Evolutionary conservation across 2,888 invertebrate species (phyloP), one percentile per base, ranked within the genome.

Genomic region (Pristionchus arcanus): DNA sequence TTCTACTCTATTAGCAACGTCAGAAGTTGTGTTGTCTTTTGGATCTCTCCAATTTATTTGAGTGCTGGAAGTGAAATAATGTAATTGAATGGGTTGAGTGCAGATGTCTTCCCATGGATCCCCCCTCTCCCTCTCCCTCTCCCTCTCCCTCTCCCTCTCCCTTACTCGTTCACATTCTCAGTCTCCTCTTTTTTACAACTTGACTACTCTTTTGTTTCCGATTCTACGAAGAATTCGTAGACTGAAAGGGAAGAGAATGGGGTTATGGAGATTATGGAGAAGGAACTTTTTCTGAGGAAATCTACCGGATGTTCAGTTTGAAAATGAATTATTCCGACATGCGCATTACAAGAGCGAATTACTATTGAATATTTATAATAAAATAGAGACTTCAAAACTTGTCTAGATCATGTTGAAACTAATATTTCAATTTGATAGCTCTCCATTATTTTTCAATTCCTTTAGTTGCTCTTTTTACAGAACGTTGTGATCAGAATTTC

Each of bases 121-220:
- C 37, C 77, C 25, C 77, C 25, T 77, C 25, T 42, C 74, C 2
- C 15, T 77, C 19, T 42, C 16, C n/a, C 37, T 34, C 34, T 31
- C 71, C 15, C 71, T 31, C 28, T 28, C 28, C 31, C 34, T 66
- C 66, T 16, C 71, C 34, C 28, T 28, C 34, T 71, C 34, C 28
- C 66, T 66, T 28, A 66, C 28, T 66, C 28, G 66, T 71, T 71
- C 71, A 15, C 34, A 16, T 28, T 71, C 71, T 71, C 31, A 34
- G 13, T 71, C 31, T 71, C 71, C 34, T 28, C 42, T 77, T 68
- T 77, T 77, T 49, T 77, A 49, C 25, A 77, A 77, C 77, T 77
- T 34, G 16, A 21, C 74, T 77, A 42, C 19, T 77, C 77, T 42
- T 77, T 77, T 77, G 77, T 77, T 42, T 77, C 37, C n/a, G 25